These are phyloP conservation scores for Microplitis manilae DNA, from an alignment of 2,888 invertebrate species.

Conservation along the genomic window DNA sequence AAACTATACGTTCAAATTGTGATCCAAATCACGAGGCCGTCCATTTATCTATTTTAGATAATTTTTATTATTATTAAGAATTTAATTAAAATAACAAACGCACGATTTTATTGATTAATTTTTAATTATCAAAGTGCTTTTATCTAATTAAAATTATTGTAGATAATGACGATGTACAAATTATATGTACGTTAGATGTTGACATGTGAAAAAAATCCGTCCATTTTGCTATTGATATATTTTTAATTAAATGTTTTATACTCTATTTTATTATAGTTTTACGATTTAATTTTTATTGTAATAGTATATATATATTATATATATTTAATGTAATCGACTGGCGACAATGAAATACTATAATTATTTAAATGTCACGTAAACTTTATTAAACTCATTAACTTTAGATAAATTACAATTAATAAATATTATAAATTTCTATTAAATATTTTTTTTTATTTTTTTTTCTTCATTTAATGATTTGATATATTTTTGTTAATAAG, in stretches of 20 bases:
- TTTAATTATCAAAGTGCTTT: neutral
- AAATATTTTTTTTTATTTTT: neutral
- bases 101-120: neutral
- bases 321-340: constrained; percentile 26
- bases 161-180: constrained; percentile 25
- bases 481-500: neutral
- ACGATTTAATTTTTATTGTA: neutral
- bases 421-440: neutral
- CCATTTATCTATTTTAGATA: constrained; percentile 24
- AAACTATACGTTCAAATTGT: constrained; percentile 12
- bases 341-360: constrained; percentile 34
- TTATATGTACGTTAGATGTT: neutral
- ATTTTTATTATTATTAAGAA: constrained; percentile 16
- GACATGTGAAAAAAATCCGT: constrained; percentile 21
- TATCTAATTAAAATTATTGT: neutral
- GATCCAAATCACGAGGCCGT: constrained; percentile 28
- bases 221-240: constrained; percentile 28
- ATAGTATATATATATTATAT: neutral
- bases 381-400: constrained; percentile 23
- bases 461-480: neutral
- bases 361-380: constrained; percentile 20
- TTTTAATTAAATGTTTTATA: constrained; percentile 24
- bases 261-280: neutral
- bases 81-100: neutral
- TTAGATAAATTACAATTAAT: constrained; percentile 16